These are phyloP conservation scores for Nyctibius bracteatus DNA, from an alignment of 2,113 vertebrate genomes.

Conservation along the genomic window DNA sequence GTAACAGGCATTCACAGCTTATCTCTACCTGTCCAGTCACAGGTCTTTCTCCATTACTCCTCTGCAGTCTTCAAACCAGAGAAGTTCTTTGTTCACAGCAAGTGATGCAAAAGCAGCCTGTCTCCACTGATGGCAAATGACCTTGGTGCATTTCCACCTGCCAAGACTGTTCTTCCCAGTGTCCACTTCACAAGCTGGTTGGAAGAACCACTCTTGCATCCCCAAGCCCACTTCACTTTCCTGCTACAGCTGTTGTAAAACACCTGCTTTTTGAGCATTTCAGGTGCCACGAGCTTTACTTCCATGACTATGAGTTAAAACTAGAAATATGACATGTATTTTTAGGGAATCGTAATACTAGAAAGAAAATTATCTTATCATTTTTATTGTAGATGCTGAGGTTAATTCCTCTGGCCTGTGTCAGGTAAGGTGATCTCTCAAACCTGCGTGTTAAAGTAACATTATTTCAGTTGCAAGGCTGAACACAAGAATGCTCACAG, in stretches of 20 bases:
- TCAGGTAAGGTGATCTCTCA: background rate
- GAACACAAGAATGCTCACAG: background rate
- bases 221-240: background rate
- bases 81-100: background rate
- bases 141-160: background rate
- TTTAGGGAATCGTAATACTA: background rate
- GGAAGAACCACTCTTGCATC: background rate
- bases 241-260: background rate
- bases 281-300: background rate
- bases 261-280: background rate
- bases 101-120: background rate
- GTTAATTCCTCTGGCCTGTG: background rate
- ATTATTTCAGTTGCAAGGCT: background rate
- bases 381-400: background rate
- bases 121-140: background rate
- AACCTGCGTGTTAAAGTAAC: background rate
- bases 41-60: background rate
- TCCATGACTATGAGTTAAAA: background rate
- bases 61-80: background rate
- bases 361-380: background rate
- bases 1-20: background rate
- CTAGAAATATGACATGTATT: background rate
- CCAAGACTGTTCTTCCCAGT: background rate
- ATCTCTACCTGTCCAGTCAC: background rate
- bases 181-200: background rate